phyloP scores from a whole-genome alignment of 2,888 invertebrate genomes.

The Uropetala carovei region DNA sequence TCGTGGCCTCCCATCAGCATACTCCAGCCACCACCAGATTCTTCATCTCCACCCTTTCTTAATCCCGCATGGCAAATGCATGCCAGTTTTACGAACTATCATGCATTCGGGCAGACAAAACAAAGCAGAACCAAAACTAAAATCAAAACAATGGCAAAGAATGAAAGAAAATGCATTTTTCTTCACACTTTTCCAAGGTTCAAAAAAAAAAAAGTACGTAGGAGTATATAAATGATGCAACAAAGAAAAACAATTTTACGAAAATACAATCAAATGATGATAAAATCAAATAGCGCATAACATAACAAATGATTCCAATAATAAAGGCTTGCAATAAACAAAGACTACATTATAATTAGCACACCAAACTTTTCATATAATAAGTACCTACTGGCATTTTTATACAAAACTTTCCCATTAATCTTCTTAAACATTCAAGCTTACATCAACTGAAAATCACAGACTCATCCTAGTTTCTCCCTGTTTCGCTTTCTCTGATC shows the following conservation, averaged over 20 bases:
- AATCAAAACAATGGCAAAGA: not conserved
- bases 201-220: not conserved
- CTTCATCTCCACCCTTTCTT: not conserved
- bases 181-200: too few species aligned
- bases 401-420: too few species aligned
- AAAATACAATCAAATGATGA: not conserved
- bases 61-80: not conserved
- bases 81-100: slow-evolving; percentile 31
- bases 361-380: too few species aligned
- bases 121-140: not conserved
- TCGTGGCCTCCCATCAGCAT: slow-evolving; percentile 2
- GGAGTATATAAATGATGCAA: not conserved
- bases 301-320: too few species aligned
- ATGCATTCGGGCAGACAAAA: slow-evolving; percentile 17
- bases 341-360: too few species aligned
- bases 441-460: too few species aligned
- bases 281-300: too few species aligned
- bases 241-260: not conserved
- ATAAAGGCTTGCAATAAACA: too few species aligned
- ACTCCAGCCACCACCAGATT: slow-evolving; percentile 7
- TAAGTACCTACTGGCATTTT: too few species aligned
- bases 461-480: too few species aligned
- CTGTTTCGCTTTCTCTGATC: too few species aligned
- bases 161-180: not conserved
- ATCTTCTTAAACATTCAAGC: too few species aligned